Percentiles rank a stretch among this genome's conserved stretches.
phyloP scores from a whole-genome alignment of 2,113 vertebrate genomes.

The Morone saxatilis region DNA sequence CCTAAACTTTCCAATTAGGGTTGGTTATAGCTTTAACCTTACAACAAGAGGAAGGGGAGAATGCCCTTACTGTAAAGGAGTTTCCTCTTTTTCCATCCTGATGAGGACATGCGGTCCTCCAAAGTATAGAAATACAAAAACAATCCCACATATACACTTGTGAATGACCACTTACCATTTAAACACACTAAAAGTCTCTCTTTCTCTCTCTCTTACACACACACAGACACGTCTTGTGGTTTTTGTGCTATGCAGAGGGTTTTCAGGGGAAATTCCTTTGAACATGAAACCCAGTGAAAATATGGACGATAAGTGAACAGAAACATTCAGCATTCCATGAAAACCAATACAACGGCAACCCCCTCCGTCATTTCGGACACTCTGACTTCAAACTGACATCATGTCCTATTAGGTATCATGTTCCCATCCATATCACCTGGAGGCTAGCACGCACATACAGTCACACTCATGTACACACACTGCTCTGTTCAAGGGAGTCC shows the following conservation, averaged over 20 bases:
- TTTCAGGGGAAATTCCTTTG: conserved; percentile 77
- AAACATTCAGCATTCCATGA: conserved; percentile 70
- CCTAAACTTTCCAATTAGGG: background rate
- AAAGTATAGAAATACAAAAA: conserved; percentile 30
- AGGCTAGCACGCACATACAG: conserved; percentile 18
- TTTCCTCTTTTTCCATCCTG: conserved; percentile 29
- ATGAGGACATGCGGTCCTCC: conserved; percentile 19
- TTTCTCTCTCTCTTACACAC: background rate
- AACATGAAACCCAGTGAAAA: conserved; percentile 72
- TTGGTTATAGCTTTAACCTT: background rate
- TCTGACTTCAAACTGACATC: conserved; percentile 61
- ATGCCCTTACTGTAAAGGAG: background rate
- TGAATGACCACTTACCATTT: conserved; percentile 20
- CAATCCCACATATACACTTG: background rate
- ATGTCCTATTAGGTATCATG: conserved; percentile 53
- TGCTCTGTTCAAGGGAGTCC: conserved; percentile 19
- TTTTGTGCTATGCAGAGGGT: conserved; percentile 45
- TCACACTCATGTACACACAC: conserved; percentile 2
- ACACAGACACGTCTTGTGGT: conserved; percentile 45
- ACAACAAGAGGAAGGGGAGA: background rate
- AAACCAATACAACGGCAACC: conserved; percentile 42
- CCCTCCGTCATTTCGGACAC: conserved; percentile 36
- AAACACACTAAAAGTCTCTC: conserved; percentile 10
- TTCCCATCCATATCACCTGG: conserved; percentile 64
- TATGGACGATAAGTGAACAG: conserved; percentile 57